These are phyloP conservation scores for Pterophyllum scalare DNA, from an alignment of 2,113 vertebrate genomes.

Conservation along the genomic window DNA sequence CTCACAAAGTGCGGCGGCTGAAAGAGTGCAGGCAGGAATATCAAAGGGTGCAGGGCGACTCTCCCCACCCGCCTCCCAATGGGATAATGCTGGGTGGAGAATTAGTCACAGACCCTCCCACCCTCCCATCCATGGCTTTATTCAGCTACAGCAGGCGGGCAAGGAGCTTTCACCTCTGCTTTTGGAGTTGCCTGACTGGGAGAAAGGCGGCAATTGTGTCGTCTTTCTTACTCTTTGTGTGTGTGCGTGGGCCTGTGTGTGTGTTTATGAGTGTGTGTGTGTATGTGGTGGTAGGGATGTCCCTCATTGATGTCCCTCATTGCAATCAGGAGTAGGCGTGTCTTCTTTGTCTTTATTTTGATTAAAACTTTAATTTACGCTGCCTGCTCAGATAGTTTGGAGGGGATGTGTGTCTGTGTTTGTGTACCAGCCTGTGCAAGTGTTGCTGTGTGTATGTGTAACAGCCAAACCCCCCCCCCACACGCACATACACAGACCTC, in stretches of 20 bases:
- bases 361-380: conserved; percentile 66
- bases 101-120: conserved; percentile 83
- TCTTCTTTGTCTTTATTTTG: conserved; percentile 75
- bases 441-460: conserved; percentile 7
- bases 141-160: conserved; percentile 75
- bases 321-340: conserved; percentile 68
- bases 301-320: conserved; percentile 67
- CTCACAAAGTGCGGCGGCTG: conserved; percentile 81
- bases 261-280: neutral
- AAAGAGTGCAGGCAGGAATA: conserved; percentile 83
- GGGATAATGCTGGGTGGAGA: conserved; percentile 79
- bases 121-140: conserved; percentile 83
- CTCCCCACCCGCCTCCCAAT: conserved; percentile 74
- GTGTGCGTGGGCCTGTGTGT: neutral
- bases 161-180: conserved; percentile 67
- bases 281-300: conserved; percentile 29
- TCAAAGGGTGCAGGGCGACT: conserved; percentile 81
- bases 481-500: conserved; percentile 1
- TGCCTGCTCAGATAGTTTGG: conserved; percentile 21
- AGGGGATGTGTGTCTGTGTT: conserved; percentile 15
- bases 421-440: conserved; percentile 17
- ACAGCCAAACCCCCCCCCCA: no score
- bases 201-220: conserved; percentile 71
- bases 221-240: conserved; percentile 54
- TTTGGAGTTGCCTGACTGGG: conserved; percentile 61